Evolutionary conservation across 30 jellyfish, hydroid and myxozoan genomes (phyloP), one percentile per base, ranked within the genome.

Genomic region (Mastigias papua): DNA sequence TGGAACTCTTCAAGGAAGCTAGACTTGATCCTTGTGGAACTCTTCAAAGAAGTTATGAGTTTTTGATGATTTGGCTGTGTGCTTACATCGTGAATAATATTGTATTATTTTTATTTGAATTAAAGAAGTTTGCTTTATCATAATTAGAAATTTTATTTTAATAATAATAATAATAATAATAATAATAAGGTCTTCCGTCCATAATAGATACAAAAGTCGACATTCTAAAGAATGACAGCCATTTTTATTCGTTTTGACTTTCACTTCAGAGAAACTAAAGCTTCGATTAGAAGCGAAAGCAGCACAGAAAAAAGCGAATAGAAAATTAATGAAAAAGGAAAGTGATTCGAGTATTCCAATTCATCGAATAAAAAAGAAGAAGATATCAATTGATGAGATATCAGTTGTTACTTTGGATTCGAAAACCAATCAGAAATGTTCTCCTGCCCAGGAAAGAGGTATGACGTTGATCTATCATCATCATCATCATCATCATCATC

Each of bases 391-490:
- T 82, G 94, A 85, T 75, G 94, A 85, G 42, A 71, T 85, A 62
- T 85, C 94, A 27, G 88, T 85, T 8, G 84, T 85, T 17, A 85
- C 94, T 2, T 70, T 85, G 71, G 94, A 85, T 68, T 85, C 94
- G n/a, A 85, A 62, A 34, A 49, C 65, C 10, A 72, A 73, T 65
- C 42, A 34, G 54, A 73, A 73, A 75, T 81, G 34, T 21, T 48
- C n/a, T n/a, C n/a, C n/a, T n/a, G n/a, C n/a, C n/a, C n/a, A n/a
- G n/a, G n/a, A n/a, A n/a, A n/a, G n/a, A n/a, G n/a, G n/a, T n/a
- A n/a, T n/a, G n/a, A n/a, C n/a, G n/a, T n/a, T n/a, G n/a, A n/a
- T n/a, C n/a, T n/a, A n/a, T n/a, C n/a, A n/a, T n/a, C n/a, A 42
- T 42, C 13, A 42, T 42, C 13, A 15, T 15, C 54, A 42, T 42